Percentiles rank a stretch among this genome's conserved stretches.
phyloP scores from a whole-genome alignment of 1,140 invertebrate species.

The Acromyrmex heyeri region DNA sequence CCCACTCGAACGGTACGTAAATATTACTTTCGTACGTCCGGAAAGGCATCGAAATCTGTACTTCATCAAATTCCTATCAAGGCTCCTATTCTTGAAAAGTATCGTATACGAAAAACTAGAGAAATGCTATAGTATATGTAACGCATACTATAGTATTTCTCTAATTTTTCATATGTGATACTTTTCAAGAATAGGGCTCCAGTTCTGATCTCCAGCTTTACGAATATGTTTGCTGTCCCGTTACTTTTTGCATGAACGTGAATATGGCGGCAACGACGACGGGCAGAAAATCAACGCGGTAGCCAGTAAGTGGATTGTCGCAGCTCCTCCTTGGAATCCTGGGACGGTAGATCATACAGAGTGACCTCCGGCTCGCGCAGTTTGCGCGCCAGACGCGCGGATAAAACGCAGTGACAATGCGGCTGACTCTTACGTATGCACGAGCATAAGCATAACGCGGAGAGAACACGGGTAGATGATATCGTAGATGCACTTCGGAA shows the following conservation, averaged over 20 bases:
- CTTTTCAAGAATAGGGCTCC: no score
- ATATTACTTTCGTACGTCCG: slow-evolving; percentile 27
- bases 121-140: no score
- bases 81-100: no score
- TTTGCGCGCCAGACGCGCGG: slow-evolving; percentile 64
- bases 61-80: not conserved
- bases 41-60: not conserved
- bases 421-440: slow-evolving; percentile 78
- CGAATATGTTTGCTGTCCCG: not conserved
- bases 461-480: slow-evolving; percentile 86
- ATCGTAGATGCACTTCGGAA: slow-evolving; percentile 83
- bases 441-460: slow-evolving; percentile 84
- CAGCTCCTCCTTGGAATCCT: slow-evolving; percentile 50
- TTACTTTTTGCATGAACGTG: slow-evolving; percentile 3
- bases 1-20: not conserved
- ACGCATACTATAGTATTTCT: no score
- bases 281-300: slow-evolving; percentile 25
- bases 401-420: slow-evolving; percentile 61
- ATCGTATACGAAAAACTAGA: no score
- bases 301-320: slow-evolving; percentile 12
- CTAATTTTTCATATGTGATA: no score
- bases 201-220: not conserved
- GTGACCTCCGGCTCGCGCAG: slow-evolving; percentile 54
- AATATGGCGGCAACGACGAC: not conserved
- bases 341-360: slow-evolving; percentile 69